Evolutionary conservation across 2,797 vertebrate species (phyloP).

Genomic region (Tauraco hartlaubi): DNA sequence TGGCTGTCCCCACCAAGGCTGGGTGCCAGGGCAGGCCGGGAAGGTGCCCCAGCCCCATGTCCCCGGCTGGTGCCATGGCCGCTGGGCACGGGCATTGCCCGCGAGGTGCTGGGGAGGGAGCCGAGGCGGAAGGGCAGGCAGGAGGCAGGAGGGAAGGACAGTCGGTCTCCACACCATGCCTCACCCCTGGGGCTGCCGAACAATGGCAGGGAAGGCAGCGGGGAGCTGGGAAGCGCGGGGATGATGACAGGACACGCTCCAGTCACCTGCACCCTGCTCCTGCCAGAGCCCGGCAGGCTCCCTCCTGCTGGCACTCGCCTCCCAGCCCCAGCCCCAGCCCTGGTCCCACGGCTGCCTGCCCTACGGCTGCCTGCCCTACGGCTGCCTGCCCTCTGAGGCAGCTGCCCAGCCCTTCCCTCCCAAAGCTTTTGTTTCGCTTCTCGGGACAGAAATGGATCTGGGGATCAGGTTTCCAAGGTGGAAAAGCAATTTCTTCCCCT

Average conservation of each 20-base stretch:
- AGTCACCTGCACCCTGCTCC: background rate
- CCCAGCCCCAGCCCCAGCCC: rapidly evolving
- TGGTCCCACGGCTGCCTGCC: background rate
- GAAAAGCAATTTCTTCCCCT: background rate
- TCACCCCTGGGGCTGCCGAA: background rate
- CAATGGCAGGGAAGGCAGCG: background rate
- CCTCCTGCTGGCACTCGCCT: background rate
- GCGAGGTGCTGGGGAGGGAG: background rate
- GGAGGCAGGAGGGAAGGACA: background rate
- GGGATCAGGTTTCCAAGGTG: background rate
- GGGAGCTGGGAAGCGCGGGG: background rate
- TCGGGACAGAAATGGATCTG: background rate
- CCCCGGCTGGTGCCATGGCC: background rate
- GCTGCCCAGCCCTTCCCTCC: background rate
- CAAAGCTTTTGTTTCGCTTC: background rate
- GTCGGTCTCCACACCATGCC: background rate
- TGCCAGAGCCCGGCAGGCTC: background rate
- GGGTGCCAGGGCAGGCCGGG: background rate
- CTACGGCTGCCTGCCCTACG: background rate
- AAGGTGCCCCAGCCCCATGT: rapidly evolving
- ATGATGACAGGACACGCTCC: background rate
- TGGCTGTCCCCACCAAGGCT: background rate
- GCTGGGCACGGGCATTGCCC: background rate
- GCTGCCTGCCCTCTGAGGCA: background rate
- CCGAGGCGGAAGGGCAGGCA: background rate